Base-by-base conservation (phyloP, 2,888 invertebrate genomes). In the Kryphioiulus occultus region DNA sequence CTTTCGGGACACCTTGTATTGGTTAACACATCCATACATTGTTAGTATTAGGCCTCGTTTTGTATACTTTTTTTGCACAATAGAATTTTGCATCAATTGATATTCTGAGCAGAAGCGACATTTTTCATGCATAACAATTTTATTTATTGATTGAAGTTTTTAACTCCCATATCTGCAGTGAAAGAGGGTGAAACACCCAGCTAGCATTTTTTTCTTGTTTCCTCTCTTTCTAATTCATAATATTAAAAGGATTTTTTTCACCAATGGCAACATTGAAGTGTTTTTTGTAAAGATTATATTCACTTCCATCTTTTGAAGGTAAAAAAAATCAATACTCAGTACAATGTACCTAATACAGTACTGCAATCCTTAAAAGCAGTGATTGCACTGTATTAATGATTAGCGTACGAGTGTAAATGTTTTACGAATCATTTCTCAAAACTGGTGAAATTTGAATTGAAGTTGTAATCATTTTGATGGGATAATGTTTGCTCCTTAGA, bases 121-220 rank as follows among this genome's bases (percentile, higher is more conserved):
- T 68, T 68, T 68, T 68, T 68, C 68, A 68, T 68, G 68, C 68
- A 68, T 68, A 68, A 68, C 68, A 68, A 68, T 68, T 68, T 22
- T 68, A 26, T 68, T 68, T 68, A 68, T 68, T 68, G 68, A 68
- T 68, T 68, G 68, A 68, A 68, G 68, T 68, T 68, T 68, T 68
- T 68, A 68, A 26, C 68, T 68, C 68, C 68, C 26, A 68, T 68
- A 68, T 68, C 68, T 68, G 26, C 68, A 68, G 22, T 22, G 10
- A 22, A 68, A 68, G 68, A 68, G 10, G 22, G n/a, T 26, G 26
- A 26, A 10, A n/a, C 68, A 35, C 35, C 35, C 35, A 35, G 2
- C 22, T 26, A 68, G 10, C 68, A 68, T 68, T 68, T 68, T 68
- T 68, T 26, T 22, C 59, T 22, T 26, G 68, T 68, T 68, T 68